Percentiles rank a stretch among this genome's conserved stretches.
Evolutionary conservation across 2,888 invertebrate genomes (phyloP).

Genomic region (Sarcophaga subvicina): DNA sequence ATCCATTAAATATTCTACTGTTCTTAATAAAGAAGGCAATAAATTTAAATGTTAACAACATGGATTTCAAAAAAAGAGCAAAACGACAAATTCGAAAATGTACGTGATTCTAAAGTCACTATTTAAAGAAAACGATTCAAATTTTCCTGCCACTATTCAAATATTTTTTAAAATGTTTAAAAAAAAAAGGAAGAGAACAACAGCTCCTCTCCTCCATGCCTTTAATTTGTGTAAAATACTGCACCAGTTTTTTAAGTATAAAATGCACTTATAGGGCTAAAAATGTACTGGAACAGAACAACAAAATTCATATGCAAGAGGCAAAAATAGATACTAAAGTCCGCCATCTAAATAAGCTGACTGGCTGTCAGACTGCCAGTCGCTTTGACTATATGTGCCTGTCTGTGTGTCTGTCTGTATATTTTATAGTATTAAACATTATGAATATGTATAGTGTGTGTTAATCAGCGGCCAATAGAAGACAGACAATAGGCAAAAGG

Average conservation of each 20-base stretch:
- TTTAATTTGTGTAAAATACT: constrained; percentile 50
- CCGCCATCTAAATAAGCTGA: constrained; percentile 28
- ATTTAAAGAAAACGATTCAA: no score
- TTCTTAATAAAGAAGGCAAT: no score
- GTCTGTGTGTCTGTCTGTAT: constrained; percentile 19
- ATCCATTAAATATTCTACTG: no score
- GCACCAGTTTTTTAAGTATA: constrained; percentile 40
- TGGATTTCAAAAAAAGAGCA: no score
- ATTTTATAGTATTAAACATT: neutral
- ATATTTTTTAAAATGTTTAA: neutral
- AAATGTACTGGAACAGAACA: neutral
- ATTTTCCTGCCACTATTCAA: no score
- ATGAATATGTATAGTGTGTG: constrained; percentile 28
- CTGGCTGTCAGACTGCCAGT: neutral
- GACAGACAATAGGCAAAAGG: constrained; percentile 40
- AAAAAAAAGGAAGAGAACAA: neutral
- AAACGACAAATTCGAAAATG: no score
- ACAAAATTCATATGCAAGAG: neutral
- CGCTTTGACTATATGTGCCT: neutral
- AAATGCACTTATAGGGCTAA: constrained; percentile 17
- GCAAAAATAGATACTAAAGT: constrained; percentile 41
- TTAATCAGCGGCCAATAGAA: constrained; percentile 40
- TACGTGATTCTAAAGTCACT: no score
- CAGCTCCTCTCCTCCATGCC: constrained; percentile 26
- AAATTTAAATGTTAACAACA: no score